Percentiles rank a stretch among this genome's conserved stretches.
Evolutionary conservation across 1,140 invertebrate genomes (phyloP).

Genomic region (Drosophila seguyi): DNA sequence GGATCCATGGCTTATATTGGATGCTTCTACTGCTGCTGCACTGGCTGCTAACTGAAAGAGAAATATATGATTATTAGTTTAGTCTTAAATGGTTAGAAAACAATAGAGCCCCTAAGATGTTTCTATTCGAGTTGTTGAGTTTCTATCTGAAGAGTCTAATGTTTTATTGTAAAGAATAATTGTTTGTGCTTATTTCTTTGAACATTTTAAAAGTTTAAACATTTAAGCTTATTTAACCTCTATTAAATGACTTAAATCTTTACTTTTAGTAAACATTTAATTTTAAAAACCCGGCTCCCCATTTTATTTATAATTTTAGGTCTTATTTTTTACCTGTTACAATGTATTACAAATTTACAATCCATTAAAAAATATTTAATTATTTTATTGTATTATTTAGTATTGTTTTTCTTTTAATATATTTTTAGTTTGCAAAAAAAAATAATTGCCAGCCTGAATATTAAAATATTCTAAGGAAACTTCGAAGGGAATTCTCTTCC

Average conservation of each 20-base stretch:
- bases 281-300: neutral
- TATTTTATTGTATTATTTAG: neutral
- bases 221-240: too few species aligned
- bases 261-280: too few species aligned
- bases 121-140: too few species aligned
- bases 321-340: neutral
- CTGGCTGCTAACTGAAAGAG: slow-evolving; percentile 42
- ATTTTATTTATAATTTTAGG: too few species aligned
- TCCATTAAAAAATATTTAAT: neutral
- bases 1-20: slow-evolving; percentile 69
- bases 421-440: neutral
- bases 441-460: neutral
- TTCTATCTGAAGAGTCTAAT: neutral
- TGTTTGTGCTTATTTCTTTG: neutral
- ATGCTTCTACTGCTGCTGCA: slow-evolving; percentile 39
- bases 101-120: neutral
- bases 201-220: neutral
- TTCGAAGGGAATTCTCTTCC: slow-evolving; percentile 2
- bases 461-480: neutral
- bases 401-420: neutral
- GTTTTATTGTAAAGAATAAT: neutral
- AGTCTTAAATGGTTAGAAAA: neutral
- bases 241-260: neutral
- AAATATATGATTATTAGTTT: neutral
- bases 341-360: neutral